Evolutionary conservation across 2,797 vertebrate species (phyloP), one percentile per base, ranked within the genome.

Genomic region (Hylomyscus alleni): DNA sequence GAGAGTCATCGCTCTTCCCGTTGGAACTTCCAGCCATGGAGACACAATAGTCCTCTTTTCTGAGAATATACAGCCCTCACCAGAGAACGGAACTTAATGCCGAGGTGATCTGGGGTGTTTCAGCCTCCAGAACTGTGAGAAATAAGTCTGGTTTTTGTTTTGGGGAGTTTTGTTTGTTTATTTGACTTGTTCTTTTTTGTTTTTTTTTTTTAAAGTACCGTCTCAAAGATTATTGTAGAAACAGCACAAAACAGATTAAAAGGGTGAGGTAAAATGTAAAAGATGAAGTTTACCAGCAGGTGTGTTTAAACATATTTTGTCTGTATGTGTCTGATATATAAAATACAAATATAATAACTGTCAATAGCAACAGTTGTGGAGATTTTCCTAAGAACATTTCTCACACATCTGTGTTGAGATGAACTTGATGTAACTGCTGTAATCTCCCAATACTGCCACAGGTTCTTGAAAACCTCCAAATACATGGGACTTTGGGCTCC

Each of bases 311-410:
- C 98, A 97, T 96, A 98, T 73, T 97, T 96, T 19, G 0, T 72
- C 52, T 95, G 29, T 96, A 56, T 95, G 73, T 95, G 24, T 95
- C 67, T 90, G 78, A 34, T 95, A 73, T 89, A 56, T 2, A 85
- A 82, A 91, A 98, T 95, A 96, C 65, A 98, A 98, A 98, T 98
- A 94, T 17, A 98, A 96, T 90, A 95, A 94, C 98, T 98, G 10
- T 95, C 95, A 98, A 95, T 97, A 98, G 97, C 97, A 98, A 98
- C 97, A 97, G 90, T 97, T 97, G 95, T 98, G 97, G 97, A 96
- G 98, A 56, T 98, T 98, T 98, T 98, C 97, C 97, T 98, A 88
- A 97, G 96, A 98, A 96, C 98, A 1, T 96, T 97, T 97, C 95
- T 94, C 95, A 93, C 97, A 34, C 96, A 94, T 98, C 98, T 98